Evolutionary conservation across 2,797 vertebrate genomes (phyloP).

Genomic region (Columba guinea): DNA sequence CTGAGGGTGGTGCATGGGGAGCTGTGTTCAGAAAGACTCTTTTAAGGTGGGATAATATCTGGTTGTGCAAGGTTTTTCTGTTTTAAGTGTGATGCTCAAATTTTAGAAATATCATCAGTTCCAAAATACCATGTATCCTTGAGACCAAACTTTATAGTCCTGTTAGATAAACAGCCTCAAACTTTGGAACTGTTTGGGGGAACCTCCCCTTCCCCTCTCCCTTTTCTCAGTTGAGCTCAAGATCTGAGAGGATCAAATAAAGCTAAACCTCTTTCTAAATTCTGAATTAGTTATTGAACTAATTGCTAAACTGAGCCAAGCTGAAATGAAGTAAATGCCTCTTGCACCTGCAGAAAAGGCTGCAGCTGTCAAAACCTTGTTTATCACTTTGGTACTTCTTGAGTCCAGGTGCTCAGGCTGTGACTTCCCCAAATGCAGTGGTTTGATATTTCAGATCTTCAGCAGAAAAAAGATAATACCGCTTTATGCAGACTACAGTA

Average conservation of each 20-base stretch:
- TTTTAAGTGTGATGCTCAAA: not conserved
- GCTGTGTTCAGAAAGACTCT: not conserved
- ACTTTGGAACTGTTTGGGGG: not conserved
- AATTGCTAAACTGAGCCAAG: not conserved
- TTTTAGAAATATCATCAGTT: not conserved
- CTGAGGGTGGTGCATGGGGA: not conserved
- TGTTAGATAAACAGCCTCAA: not conserved
- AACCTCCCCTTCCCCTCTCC: not conserved
- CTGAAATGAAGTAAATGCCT: not conserved
- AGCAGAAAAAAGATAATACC: not conserved
- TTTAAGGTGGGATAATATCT: not conserved
- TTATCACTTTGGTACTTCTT: not conserved
- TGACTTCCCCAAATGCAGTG: not conserved
- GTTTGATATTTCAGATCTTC: not conserved
- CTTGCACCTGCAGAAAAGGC: slow-evolving; percentile 47
- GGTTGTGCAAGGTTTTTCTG: not conserved
- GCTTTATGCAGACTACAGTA: not conserved
- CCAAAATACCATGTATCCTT: not conserved
- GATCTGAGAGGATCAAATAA: not conserved
- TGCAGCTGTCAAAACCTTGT: slow-evolving; percentile 48
- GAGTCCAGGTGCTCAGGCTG: slow-evolving; percentile 25
- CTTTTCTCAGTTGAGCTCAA: not conserved
- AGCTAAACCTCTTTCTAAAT: not conserved
- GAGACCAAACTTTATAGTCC: not conserved
- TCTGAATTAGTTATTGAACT: not conserved